A percentile compares a stretch with the other conserved stretches of the same genome.
phyloP scores from a whole-genome alignment of 2,888 invertebrate species.

The Orchestes rusci region DNA sequence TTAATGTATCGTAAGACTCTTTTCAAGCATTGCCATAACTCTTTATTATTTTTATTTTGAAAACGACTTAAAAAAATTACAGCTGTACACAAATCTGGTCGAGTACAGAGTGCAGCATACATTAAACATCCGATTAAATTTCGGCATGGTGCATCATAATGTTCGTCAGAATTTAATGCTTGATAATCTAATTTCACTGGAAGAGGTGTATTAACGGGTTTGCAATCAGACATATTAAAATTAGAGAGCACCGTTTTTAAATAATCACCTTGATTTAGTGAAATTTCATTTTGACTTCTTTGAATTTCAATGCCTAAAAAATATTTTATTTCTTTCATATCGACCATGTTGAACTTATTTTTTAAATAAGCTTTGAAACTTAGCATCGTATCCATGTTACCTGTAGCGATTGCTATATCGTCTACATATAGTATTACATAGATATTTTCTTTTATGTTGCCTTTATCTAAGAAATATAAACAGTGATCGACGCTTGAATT shows the following conservation, averaged over 20 bases:
- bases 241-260: conserved; percentile 28
- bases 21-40: conserved; percentile 30
- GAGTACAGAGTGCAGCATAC: conserved; percentile 25
- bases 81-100: conserved; percentile 28
- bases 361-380: conserved; percentile 15
- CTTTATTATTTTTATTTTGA: conserved; percentile 28
- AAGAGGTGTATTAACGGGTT: conserved; percentile 26
- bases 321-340: conserved; percentile 22
- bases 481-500: neutral
- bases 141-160: conserved; percentile 26
- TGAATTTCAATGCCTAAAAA: conserved; percentile 28
- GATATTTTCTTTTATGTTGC: neutral
- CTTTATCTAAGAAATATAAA: no score
- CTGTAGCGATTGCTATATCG: no score
- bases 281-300: conserved; percentile 3
- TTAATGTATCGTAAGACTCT: conserved; percentile 31
- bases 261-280: conserved; percentile 21
- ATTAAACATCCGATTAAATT: conserved; percentile 25
- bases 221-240: conserved; percentile 29
- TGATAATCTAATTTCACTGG: conserved; percentile 27
- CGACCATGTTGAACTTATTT: conserved; percentile 12
- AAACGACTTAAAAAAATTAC: conserved; percentile 31
- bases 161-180: conserved; percentile 27
- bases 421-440: no score
- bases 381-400: conserved; percentile 14